Percentiles rank a stretch among this genome's conserved stretches.
Conservation (phyloP, 1,140 invertebrate genomes). For the Ceratina calcarata region DNA sequence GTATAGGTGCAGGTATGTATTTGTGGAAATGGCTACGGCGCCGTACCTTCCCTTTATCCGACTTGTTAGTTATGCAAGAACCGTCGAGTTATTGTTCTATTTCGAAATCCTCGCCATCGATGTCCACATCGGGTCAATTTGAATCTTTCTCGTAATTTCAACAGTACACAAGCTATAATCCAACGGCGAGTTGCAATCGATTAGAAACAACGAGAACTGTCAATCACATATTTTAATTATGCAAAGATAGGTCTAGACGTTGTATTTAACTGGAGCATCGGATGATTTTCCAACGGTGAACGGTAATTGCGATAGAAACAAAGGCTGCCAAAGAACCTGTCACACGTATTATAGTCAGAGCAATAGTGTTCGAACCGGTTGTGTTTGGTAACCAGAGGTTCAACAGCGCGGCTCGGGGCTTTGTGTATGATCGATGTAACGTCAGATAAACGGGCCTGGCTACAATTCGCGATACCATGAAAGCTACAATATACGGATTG, state of each 20-base stretch:
- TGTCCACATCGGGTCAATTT: too few relatives aligned
- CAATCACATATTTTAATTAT: too few relatives aligned
- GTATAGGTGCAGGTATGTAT: conserved; percentile 6
- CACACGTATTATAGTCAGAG: conserved; percentile 19
- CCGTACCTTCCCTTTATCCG: background rate
- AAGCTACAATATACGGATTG: conserved; percentile 7
- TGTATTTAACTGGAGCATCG: too few relatives aligned
- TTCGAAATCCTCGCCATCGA: conserved; percentile 38
- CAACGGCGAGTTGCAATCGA: too few relatives aligned
- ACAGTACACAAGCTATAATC: too few relatives aligned
- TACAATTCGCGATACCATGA: conserved; percentile 33
- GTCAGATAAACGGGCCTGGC: conserved; percentile 39
- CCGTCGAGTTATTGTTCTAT: conserved; percentile 39
- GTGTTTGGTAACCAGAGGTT: conserved; percentile 16
- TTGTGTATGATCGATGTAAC: conserved; percentile 47
- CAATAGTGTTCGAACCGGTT: background rate
- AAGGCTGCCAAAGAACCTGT: conserved; percentile 41
- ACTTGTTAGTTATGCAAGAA: conserved; percentile 45
- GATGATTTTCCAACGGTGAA: too few relatives aligned
- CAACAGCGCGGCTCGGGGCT: conserved; percentile 19
- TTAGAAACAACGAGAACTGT: too few relatives aligned
- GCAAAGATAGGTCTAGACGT: too few relatives aligned
- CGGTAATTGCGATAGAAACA: background rate
- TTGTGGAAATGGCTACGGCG: conserved; percentile 28
- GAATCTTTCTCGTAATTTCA: too few relatives aligned